Evolutionary conservation across 2,797 vertebrate species (phyloP).

Genomic region (Lycodopsis pacificus): DNA sequence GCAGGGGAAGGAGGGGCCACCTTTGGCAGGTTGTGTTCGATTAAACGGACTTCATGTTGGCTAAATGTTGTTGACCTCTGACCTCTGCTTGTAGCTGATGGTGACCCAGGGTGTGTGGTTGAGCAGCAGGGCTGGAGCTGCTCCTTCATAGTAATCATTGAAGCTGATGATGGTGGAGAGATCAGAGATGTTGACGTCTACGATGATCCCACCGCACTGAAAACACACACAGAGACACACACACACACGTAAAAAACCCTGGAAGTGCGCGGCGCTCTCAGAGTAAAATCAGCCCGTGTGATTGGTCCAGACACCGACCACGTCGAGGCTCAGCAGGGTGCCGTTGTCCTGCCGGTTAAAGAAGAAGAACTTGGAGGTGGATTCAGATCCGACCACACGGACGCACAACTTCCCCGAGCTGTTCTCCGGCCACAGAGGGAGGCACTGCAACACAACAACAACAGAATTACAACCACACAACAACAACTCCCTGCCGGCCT

Average conservation of each 20-base stretch:
- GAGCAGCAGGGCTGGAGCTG: slow-evolving; percentile 92
- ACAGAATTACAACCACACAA: not conserved
- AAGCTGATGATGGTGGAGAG: slow-evolving; percentile 92
- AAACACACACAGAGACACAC: slow-evolving; percentile 23
- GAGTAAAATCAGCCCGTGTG: not conserved
- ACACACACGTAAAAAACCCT: not conserved
- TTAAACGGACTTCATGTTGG: not conserved
- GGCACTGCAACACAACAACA: slow-evolving; percentile 82
- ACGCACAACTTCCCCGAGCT: slow-evolving; percentile 89
- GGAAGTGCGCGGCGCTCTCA: not conserved
- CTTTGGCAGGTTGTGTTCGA: no score
- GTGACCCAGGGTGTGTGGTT: slow-evolving; percentile 90
- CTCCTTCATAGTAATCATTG: slow-evolving; percentile 92
- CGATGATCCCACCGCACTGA: slow-evolving; percentile 91
- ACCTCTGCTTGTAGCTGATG: slow-evolving; percentile 92
- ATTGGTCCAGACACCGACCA: slow-evolving; percentile 80
- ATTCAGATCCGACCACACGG: slow-evolving; percentile 88
- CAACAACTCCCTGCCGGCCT: not conserved
- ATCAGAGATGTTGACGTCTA: slow-evolving; percentile 90
- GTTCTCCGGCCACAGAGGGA: slow-evolving; percentile 95
- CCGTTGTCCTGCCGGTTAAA: slow-evolving; percentile 93
- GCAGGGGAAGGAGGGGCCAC: no score
- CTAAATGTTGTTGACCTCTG: slow-evolving; percentile 31
- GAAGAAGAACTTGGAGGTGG: slow-evolving; percentile 89
- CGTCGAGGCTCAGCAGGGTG: slow-evolving; percentile 89